Conservation (phyloP, 2,113 vertebrate species). For the Phrynosoma platyrhinos region DNA sequence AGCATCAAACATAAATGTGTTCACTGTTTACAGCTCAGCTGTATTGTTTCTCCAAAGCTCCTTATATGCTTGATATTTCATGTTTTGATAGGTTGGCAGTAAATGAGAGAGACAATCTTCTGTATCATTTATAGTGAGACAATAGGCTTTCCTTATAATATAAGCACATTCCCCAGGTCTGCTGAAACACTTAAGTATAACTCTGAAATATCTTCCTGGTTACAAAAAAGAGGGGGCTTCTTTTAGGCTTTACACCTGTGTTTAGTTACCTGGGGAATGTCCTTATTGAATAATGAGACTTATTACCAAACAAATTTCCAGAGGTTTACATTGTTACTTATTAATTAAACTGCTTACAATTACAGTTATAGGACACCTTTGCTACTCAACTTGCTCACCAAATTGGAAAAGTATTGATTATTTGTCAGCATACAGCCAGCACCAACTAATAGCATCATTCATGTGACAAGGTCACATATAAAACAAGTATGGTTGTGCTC, state of each 20-base stretch:
- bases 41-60: conserved; percentile 62
- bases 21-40: conserved; percentile 54
- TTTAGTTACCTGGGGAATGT: not conserved
- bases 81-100: conserved; percentile 59
- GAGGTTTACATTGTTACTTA: conserved; percentile 14
- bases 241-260: conserved; percentile 24
- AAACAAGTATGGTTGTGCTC: conserved; percentile 26
- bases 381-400: conserved; percentile 51
- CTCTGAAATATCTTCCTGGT: conserved; percentile 48
- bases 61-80: conserved; percentile 57
- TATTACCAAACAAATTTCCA: not conserved
- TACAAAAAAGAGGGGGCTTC: conserved; percentile 25
- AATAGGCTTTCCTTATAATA: conserved; percentile 55
- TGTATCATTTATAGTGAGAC: conserved; percentile 53
- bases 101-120: conserved; percentile 63
- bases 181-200: conserved; percentile 54
- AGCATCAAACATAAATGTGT: conserved; percentile 52
- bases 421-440: conserved; percentile 60
- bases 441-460: not conserved
- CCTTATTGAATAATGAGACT: not conserved
- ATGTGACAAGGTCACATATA: conserved; percentile 35
- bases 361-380: conserved; percentile 51
- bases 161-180: conserved; percentile 59
- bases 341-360: conserved; percentile 57
- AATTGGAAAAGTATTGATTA: conserved; percentile 54